These are phyloP conservation scores for Ophion slaviceki DNA, from an alignment of 2,888 invertebrate genomes.

Conservation along the genomic window DNA sequence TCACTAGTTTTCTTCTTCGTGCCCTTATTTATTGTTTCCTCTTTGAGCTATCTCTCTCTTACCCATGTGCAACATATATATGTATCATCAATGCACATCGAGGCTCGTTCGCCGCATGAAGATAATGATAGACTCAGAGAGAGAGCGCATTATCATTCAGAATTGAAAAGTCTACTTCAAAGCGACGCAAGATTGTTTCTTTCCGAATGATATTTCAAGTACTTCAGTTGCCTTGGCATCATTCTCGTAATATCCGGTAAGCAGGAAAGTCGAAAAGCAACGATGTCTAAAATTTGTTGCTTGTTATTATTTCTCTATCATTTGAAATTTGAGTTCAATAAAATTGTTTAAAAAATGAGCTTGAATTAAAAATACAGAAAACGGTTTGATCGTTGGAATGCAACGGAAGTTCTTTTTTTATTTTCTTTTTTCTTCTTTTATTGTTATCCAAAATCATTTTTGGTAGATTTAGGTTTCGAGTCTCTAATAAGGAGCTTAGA, in stretches of 20 bases:
- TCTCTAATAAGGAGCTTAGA: no score
- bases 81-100: neutral
- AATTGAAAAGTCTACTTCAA: conserved; percentile 9
- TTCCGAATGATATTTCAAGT: neutral
- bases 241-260: neutral
- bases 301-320: neutral
- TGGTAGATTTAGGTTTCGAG: no score
- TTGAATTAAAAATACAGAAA: no score
- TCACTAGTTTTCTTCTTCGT: no score
- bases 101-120: conserved; percentile 12
- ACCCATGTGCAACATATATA: neutral
- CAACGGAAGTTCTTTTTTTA: no score
- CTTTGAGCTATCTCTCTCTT: conserved; percentile 1
- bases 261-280: neutral
- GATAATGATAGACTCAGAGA: conserved; percentile 9
- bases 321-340: neutral
- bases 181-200: neutral
- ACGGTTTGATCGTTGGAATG: no score
- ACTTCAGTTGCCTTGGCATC: neutral
- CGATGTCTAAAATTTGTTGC: neutral
- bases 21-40: conserved; percentile 27
- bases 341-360: neutral
- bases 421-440: no score
- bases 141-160: conserved; percentile 1
- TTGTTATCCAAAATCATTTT: no score